Conservation (phyloP, 2,888 invertebrate genomes). For the Dorcus hopei region DNA sequence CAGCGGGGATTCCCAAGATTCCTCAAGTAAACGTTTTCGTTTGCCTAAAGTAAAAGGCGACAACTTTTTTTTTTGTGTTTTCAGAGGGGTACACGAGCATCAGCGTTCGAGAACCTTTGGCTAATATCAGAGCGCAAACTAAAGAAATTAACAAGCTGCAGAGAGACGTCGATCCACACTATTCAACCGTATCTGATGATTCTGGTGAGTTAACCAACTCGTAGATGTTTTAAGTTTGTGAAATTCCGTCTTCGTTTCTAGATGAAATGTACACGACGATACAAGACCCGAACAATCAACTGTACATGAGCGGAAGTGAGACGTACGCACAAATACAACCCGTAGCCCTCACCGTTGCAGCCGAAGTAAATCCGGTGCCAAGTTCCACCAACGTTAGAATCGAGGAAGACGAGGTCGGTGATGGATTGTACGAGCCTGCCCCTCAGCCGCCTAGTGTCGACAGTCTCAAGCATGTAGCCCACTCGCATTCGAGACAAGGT, state of each 20-base stretch:
- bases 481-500: slow-evolving; percentile 62
- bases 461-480: slow-evolving; percentile 57
- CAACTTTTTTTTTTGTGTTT: slow-evolving; percentile 21
- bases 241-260: slow-evolving; percentile 35
- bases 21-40: slow-evolving; percentile 61
- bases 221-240: neutral
- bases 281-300: slow-evolving; percentile 68
- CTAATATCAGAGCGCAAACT: slow-evolving; percentile 70
- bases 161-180: slow-evolving; percentile 63
- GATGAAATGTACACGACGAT: slow-evolving; percentile 92
- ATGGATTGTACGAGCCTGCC: slow-evolving; percentile 42
- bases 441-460: slow-evolving; percentile 62
- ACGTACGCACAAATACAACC: slow-evolving; percentile 83
- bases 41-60: neutral
- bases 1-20: slow-evolving; percentile 89
- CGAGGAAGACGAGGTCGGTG: slow-evolving; percentile 38
- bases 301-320: slow-evolving; percentile 76
- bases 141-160: slow-evolving; percentile 47
- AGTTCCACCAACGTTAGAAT: slow-evolving; percentile 20
- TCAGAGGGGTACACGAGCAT: slow-evolving; percentile 89
- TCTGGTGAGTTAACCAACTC: slow-evolving; percentile 58
- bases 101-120: slow-evolving; percentile 84
- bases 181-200: slow-evolving; percentile 89
- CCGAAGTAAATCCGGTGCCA: slow-evolving; percentile 40
- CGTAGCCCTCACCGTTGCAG: slow-evolving; percentile 42